A percentile compares a stretch with the other conserved stretches of the same genome.
Evolutionary conservation across 2,797 vertebrate genomes (phyloP).

Genomic region (Pogonophryne albipinna): DNA sequence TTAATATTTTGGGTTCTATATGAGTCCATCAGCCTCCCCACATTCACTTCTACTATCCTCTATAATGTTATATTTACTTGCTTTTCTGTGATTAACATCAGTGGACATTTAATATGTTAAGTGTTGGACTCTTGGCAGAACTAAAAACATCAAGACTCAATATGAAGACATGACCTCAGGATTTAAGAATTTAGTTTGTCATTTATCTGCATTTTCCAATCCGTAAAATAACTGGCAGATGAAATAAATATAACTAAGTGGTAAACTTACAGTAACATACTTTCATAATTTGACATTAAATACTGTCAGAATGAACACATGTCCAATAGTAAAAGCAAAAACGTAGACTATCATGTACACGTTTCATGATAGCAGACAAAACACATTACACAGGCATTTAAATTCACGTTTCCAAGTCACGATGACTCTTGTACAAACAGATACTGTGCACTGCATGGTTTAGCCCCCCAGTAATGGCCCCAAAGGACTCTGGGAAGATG

Average conservation of each 20-base stretch:
- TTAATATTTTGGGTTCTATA: too few species aligned
- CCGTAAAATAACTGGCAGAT: neutral
- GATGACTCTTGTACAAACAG: accelerated
- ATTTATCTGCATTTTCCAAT: neutral
- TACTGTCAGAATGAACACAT: neutral
- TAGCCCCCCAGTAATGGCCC: slow-evolving; percentile 80
- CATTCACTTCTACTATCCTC: too few species aligned
- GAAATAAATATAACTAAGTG: neutral
- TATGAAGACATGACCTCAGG: neutral
- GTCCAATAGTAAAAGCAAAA: too few species aligned
- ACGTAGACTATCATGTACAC: too few species aligned
- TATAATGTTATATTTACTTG: too few species aligned
- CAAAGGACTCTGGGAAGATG: slow-evolving; percentile 77
- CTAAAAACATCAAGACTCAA: too few species aligned
- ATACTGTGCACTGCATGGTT: slow-evolving; percentile 81
- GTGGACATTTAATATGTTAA: too few species aligned
- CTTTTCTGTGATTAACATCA: too few species aligned
- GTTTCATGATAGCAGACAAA: neutral
- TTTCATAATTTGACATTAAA: neutral
- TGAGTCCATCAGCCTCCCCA: accelerated
- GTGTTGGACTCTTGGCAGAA: too few species aligned
- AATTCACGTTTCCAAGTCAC: neutral
- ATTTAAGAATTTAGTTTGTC: neutral
- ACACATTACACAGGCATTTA: neutral
- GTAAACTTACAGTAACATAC: neutral